Base-by-base conservation (phyloP, 2,113 vertebrate species). In the Anoplopoma fimbria region DNA sequence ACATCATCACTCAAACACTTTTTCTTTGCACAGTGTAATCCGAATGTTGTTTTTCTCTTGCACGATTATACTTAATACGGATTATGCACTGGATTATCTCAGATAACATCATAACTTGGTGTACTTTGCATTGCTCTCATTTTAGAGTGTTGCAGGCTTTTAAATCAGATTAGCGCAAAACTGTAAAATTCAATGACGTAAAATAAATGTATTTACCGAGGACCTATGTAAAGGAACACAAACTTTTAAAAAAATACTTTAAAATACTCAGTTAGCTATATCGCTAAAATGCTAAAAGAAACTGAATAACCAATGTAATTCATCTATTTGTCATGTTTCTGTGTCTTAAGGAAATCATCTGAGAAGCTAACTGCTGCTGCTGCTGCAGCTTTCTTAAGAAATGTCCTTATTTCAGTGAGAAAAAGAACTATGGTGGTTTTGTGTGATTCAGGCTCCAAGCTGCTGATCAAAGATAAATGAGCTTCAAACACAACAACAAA, bases 31-130 rank as follows among this genome's bases (percentile, higher is more conserved):
- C n/a, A 23, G 23, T 62, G 13, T 65, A 64, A 63, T 86, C 49
- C 80, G 17, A 77, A 79, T 81, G 84, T 55, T 64, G 51, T 79
- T 72, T 75, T 77, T 51, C 69, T 79, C 55, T 72, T 29, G 51
- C 27, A 4, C 2, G 8, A 70, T 82, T 85, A 38, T 10, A 68
- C 6, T 64, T 34, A 69, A 68, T 68, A 17, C 45, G 1, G 75
- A 69, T 86, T 83, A 70, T n/a, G 14, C 6, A 8, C 62, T 53
- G 73, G 79, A 87, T 88, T 38, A 83, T 85, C 75, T 71, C 23
- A 3, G 64, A 23, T 79, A 74, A 79, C 79, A 40, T 83, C 55
- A 79, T 68, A 72, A 72, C 27, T 67, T 61, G 63, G 36, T 77
- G 57, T 31, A 61, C 68, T 86, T 13, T 57, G 15, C 19, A 40